A percentile compares a stretch with the other conserved stretches of the same genome.
Conservation (phyloP, 2,797 vertebrate species). For the Bucorvus abyssinicus region DNA sequence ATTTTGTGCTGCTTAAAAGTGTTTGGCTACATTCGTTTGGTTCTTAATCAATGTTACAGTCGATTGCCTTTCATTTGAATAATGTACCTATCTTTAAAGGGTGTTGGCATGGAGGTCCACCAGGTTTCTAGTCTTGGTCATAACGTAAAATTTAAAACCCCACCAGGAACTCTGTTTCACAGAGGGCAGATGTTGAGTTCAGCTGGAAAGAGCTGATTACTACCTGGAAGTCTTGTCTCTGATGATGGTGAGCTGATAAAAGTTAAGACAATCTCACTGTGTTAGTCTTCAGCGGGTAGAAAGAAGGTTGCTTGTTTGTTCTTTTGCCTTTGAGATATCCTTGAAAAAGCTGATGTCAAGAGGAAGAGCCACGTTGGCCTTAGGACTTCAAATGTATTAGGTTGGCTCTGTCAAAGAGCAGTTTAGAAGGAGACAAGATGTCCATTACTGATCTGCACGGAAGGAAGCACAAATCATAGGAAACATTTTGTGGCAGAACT, state of each 20-base stretch:
- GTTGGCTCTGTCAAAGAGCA: background rate
- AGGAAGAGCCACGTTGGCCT: background rate
- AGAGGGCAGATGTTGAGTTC: background rate
- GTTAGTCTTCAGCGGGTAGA: background rate
- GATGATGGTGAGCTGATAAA: background rate
- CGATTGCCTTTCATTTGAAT: background rate
- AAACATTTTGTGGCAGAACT: background rate
- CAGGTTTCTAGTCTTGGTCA: background rate
- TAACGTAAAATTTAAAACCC: background rate
- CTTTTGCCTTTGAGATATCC: background rate
- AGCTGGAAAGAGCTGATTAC: background rate
- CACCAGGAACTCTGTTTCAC: background rate
- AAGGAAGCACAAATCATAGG: background rate
- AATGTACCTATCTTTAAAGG: fast-evolving
- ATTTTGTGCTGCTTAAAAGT: background rate
- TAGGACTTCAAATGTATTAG: background rate
- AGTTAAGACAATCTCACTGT: background rate
- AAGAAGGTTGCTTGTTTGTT: background rate
- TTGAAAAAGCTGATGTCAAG: background rate
- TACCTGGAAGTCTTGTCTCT: background rate
- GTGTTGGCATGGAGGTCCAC: background rate
- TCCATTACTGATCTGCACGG: background rate
- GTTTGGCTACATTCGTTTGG: background rate
- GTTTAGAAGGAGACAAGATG: background rate
- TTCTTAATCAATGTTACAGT: background rate